Percentiles rank a stretch among this genome's conserved stretches.
phyloP scores from a whole-genome alignment of 2,797 vertebrate species.

The Propithecus perrieri region DNA sequence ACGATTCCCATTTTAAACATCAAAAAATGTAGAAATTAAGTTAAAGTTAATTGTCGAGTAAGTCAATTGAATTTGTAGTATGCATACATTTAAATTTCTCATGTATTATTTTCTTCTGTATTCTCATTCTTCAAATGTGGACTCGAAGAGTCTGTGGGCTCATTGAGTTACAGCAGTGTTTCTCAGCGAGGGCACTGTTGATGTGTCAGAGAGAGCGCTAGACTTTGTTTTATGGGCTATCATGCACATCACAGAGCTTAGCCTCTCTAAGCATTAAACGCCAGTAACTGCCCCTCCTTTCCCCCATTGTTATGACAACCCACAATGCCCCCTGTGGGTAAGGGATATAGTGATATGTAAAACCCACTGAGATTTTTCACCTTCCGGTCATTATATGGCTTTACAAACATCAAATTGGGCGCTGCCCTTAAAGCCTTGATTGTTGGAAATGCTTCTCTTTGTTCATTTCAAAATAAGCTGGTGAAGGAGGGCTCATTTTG shows the following conservation, averaged over 20 bases:
- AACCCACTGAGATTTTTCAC: background rate
- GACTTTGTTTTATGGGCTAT: background rate
- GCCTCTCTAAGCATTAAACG: background rate
- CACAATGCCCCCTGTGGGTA: background rate
- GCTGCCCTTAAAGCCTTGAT: background rate
- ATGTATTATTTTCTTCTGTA: background rate
- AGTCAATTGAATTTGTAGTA: background rate
- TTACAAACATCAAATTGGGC: background rate
- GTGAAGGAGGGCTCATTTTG: background rate
- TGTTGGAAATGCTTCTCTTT: background rate
- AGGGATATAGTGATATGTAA: background rate
- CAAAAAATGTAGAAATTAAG: background rate
- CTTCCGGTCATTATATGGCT: background rate
- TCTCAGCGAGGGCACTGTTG: background rate
- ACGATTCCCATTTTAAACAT: background rate
- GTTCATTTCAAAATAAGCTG: background rate
- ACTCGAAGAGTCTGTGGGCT: background rate
- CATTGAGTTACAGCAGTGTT: background rate
- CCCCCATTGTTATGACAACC: background rate
- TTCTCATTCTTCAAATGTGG: background rate
- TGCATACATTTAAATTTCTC: background rate
- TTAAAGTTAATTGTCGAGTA: background rate
- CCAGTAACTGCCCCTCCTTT: background rate
- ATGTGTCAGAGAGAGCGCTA: background rate
- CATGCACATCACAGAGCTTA: background rate